Evolutionary conservation across 2,797 vertebrate genomes (phyloP).

Genomic region (Pseudochaenichthys georgianus): DNA sequence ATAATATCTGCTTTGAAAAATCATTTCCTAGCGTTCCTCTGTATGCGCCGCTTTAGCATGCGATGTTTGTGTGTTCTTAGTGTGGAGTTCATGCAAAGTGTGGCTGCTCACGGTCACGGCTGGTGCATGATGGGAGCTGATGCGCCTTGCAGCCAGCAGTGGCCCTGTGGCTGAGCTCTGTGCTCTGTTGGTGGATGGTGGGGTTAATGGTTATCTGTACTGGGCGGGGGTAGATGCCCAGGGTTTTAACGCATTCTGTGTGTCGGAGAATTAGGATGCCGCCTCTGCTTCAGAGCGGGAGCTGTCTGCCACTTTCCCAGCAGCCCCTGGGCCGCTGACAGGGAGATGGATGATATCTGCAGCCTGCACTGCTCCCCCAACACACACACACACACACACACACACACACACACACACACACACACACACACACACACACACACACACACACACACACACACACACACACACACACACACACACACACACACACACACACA

Average conservation of each 20-base stretch:
- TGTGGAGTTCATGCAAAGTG: slow-evolving; percentile 9
- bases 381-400: slow-evolving; percentile 23
- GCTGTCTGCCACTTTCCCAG: slow-evolving; percentile 93
- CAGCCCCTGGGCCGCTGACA: slow-evolving; percentile 93
- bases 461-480: no score
- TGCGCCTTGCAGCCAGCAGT: slow-evolving; percentile 43
- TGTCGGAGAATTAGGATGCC: slow-evolving; percentile 90
- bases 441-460: no score
- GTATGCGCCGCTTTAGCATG: background rate
- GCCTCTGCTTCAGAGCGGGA: slow-evolving; percentile 88
- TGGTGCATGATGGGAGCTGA: slow-evolving; percentile 62
- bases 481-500: slow-evolving; percentile 20
- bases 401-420: background rate
- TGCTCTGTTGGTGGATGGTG: slow-evolving; percentile 77
- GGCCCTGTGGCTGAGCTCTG: slow-evolving; percentile 53
- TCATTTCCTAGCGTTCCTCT: background rate
- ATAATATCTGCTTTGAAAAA: background rate
- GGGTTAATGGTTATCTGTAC: slow-evolving; percentile 84
- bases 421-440: no score
- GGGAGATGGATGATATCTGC: slow-evolving; percentile 97
- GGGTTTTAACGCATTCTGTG: slow-evolving; percentile 61
- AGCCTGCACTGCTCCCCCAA: slow-evolving; percentile 84
- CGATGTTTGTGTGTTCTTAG: slow-evolving; percentile 9
- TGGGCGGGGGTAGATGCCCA: slow-evolving; percentile 69
- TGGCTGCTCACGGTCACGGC: slow-evolving; percentile 14